Evolutionary conservation across 2,797 vertebrate species (phyloP), one percentile per base, ranked within the genome.

Genomic region (Pseudocheirus occidentalis): DNA sequence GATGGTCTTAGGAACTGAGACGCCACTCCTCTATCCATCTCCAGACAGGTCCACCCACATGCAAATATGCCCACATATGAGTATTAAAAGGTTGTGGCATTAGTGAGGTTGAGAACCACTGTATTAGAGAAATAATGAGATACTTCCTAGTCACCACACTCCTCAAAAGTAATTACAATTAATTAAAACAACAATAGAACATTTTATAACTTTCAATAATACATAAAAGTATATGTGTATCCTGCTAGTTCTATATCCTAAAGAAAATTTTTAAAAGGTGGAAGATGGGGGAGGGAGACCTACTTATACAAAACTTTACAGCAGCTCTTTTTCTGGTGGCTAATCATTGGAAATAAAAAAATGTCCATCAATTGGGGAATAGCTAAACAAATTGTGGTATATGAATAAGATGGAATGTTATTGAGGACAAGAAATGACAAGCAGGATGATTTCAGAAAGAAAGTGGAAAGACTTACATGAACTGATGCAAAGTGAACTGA

Each of bases 161-260:
- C 91, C 7, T 90, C 66, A 46, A 28, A 66, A 92, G 50, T 81
- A 1, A 89, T 95, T 92, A 14, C 31, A 56, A 21, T 52, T 28
- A 12, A 18, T 93, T 95, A 91, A 57, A 46, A 59, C 13, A 1
- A 90, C 94, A 94, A 93, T 28, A 96, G 21, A 34, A 95, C 90
- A 94, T 46, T n/a, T 94, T 31, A 91, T 93, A 95, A 91, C 2
- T 0, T n/a, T 57, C n/a, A 91, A 10, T 21, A 92, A 16, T 73
- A n/a, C 0, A 11, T 66, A 91, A 94, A 34, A 34, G 4, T 34
- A 5, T 16, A n/a, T 66, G 34, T 66, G 14, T n/a, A n/a, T n/a
- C 34, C 34, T 66, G 34, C 34, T 16, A 66, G 31, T 13, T 66
- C 11, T 66, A n/a, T 66, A 66, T 66, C 13, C 13, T 5, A 66